A percentile compares a stretch with the other conserved stretches of the same genome.
These are phyloP conservation scores for Hycleus cichorii DNA, from an alignment of 1,140 invertebrate species.

Conservation along the genomic window DNA sequence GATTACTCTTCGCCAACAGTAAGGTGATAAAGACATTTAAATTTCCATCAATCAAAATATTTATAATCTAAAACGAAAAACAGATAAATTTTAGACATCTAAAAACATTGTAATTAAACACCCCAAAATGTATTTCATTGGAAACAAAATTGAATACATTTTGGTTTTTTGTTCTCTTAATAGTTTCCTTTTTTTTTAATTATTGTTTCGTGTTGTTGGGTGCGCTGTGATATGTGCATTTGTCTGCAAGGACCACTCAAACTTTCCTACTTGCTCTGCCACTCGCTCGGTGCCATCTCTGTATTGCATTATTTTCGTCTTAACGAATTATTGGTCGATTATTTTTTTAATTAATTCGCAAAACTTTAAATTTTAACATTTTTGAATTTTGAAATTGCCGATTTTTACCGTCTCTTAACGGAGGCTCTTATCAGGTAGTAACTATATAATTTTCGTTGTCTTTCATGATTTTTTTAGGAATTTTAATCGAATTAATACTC, in stretches of 20 bases:
- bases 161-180: constrained; percentile 5
- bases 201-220: constrained; percentile 33
- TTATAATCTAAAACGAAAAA: constrained; percentile 1
- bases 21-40: constrained; percentile 63
- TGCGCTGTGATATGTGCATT: constrained; percentile 42
- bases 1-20: constrained; percentile 95
- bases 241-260: constrained; percentile 66
- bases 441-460: constrained; percentile 22
- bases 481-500: background rate
- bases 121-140: constrained; percentile 4
- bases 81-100: background rate
- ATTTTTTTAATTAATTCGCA: background rate
- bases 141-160: constrained; percentile 1
- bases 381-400: too few relatives aligned
- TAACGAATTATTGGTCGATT: constrained; percentile 1
- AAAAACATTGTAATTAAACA: constrained; percentile 2
- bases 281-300: constrained; percentile 27
- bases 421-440: constrained; percentile 23
- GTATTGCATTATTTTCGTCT: constrained; percentile 7
- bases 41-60: background rate
- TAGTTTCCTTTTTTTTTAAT: constrained; percentile 4
- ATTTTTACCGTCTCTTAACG: background rate
- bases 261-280: constrained; percentile 51
- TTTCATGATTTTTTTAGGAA: constrained; percentile 5
- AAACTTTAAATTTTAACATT: too few relatives aligned